Conservation (phyloP, 2,888 invertebrate species). For the Gerosis bhagava region DNA sequence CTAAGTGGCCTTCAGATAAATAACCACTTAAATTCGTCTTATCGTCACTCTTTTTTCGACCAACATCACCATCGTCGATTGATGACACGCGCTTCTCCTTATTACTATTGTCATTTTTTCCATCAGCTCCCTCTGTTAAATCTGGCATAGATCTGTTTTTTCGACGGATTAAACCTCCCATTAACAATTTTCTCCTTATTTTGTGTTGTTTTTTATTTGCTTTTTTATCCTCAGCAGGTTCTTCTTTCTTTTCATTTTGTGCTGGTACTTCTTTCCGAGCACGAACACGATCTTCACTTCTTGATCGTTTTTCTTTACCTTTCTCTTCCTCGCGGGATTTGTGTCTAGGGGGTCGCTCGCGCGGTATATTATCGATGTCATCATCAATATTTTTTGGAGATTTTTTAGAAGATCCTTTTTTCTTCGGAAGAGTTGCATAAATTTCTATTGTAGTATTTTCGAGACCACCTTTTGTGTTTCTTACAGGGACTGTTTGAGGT, state of each 20-base stretch:
- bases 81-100: constrained; percentile 75
- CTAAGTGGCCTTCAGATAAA: constrained; percentile 93
- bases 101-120: constrained; percentile 60
- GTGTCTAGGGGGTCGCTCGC: constrained; percentile 88
- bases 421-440: constrained; percentile 95
- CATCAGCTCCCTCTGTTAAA: constrained; percentile 90
- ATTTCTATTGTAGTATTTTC: constrained; percentile 93
- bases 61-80: constrained; percentile 90
- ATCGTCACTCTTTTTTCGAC: constrained; percentile 83
- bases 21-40: constrained; percentile 88
- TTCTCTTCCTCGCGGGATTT: constrained; percentile 88
- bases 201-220: constrained; percentile 95
- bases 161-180: constrained; percentile 94
- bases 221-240: constrained; percentile 86
- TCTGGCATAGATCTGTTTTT: constrained; percentile 97
- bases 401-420: constrained; percentile 87
- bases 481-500: constrained; percentile 85
- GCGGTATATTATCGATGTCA: constrained; percentile 86
- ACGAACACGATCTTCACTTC: constrained; percentile 93
- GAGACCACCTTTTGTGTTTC: constrained; percentile 87
- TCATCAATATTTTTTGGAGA: constrained; percentile 88
- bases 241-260: constrained; percentile 85
- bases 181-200: constrained; percentile 91
- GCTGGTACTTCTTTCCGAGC: constrained; percentile 87
- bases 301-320: constrained; percentile 88